These are phyloP conservation scores for Chaetodon trifascialis DNA, from an alignment of 2,113 vertebrate genomes.

Conservation along the genomic window DNA sequence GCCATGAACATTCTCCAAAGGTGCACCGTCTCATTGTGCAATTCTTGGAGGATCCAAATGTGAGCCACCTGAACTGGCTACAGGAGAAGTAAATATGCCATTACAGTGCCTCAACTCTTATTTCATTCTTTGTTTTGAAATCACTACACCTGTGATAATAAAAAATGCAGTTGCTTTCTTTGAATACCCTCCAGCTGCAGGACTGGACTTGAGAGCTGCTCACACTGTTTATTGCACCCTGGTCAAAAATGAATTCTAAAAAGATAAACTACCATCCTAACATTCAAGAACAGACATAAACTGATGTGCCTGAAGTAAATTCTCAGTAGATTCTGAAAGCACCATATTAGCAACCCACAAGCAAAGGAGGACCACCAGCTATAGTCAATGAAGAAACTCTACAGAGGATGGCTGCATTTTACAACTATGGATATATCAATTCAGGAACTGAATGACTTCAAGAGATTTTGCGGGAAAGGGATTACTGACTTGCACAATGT, in stretches of 20 bases:
- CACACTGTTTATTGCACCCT: not conserved
- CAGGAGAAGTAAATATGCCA: slow-evolving; percentile 10
- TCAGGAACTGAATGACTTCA: not conserved
- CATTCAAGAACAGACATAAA: slow-evolving; percentile 21
- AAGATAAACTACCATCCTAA: not conserved
- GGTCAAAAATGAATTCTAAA: slow-evolving; percentile 11
- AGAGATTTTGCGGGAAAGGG: not conserved
- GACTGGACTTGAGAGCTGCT: not conserved
- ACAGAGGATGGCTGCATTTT: not conserved
- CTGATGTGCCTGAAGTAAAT: not conserved
- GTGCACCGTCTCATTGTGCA: not conserved
- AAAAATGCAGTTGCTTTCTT: slow-evolving; percentile 14
- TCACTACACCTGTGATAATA: slow-evolving; percentile 22
- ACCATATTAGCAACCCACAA: not conserved
- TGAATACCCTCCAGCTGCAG: not conserved
- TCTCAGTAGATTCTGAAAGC: not conserved
- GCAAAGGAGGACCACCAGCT: not conserved
- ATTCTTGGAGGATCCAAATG: not conserved
- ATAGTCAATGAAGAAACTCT: not conserved
- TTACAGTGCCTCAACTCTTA: not conserved
- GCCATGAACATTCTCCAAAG: not conserved
- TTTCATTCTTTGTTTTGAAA: slow-evolving; percentile 25
- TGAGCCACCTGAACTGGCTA: slow-evolving; percentile 14
- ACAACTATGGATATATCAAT: not conserved
- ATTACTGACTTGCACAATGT: not conserved